Percentiles rank a stretch among this genome's conserved stretches.
These are phyloP conservation scores for Sorex fumeus DNA, from an alignment of 2,113 vertebrate genomes.

Conservation along the genomic window DNA sequence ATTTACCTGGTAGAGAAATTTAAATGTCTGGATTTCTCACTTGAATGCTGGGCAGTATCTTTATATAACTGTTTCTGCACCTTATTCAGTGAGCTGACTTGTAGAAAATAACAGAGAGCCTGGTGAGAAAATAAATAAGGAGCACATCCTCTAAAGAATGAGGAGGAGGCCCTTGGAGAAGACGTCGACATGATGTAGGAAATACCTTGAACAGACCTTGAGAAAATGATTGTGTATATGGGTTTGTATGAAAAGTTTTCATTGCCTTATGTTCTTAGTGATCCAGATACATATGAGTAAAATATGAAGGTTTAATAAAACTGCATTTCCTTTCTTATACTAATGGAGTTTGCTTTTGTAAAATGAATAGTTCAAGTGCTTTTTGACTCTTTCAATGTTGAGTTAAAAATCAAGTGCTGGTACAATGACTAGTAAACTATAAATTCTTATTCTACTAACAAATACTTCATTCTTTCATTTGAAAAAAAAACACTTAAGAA, in stretches of 20 bases:
- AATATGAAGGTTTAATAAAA: neutral
- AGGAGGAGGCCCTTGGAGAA: neutral
- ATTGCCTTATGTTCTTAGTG: neutral
- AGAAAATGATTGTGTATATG: neutral
- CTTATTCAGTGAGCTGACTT: neutral
- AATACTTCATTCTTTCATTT: neutral
- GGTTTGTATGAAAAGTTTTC: neutral
- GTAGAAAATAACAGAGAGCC: neutral
- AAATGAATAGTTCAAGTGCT: neutral
- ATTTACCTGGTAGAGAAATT: neutral
- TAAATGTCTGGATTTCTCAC: neutral
- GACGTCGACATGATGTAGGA: neutral
- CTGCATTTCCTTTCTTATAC: neutral
- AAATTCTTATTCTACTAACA: neutral
- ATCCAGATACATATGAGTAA: neutral
- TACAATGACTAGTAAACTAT: neutral
- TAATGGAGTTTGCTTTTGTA: neutral
- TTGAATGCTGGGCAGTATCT: neutral
- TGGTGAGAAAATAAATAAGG: neutral
- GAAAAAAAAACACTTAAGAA: neutral
- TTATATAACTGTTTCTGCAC: neutral
- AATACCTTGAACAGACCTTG: neutral
- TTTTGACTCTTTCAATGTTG: neutral
- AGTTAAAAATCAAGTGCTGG: neutral
- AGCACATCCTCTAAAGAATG: neutral